phyloP scores from a whole-genome alignment of 2,888 invertebrate species.

The Plebejus melissa region DNA sequence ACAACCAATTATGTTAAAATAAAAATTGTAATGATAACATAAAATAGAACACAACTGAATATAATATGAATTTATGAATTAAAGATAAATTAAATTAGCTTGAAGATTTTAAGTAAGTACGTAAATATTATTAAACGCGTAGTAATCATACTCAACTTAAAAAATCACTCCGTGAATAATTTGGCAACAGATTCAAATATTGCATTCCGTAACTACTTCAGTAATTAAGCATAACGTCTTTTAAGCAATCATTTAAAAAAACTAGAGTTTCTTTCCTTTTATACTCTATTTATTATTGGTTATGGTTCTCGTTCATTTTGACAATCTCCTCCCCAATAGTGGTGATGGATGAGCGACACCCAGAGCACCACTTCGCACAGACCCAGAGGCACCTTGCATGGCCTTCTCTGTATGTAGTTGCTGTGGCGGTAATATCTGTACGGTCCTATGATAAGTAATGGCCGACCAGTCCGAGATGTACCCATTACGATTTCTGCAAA shows the following conservation, averaged over 20 bases:
- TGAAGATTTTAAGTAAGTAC: background rate
- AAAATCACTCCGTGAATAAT: background rate
- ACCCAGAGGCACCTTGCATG: conserved; percentile 47
- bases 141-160: background rate
- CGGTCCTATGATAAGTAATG: background rate
- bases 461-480: background rate
- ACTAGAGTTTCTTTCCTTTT: background rate
- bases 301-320: conserved; percentile 8
- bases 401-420: conserved; percentile 45
- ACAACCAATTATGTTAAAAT: background rate
- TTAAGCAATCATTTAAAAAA: background rate
- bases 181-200: background rate
- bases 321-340: background rate
- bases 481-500: conserved; percentile 4
- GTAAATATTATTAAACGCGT: background rate
- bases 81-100: background rate
- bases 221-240: no score
- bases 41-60: background rate
- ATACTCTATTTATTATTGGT: background rate
- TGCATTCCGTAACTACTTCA: no score
- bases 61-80: background rate
- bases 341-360: conserved; percentile 35
- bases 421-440: conserved; percentile 34
- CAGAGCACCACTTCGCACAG: conserved; percentile 40
- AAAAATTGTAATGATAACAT: background rate